Evolutionary conservation across 2,797 vertebrate species (phyloP), one percentile per base, ranked within the genome.

Genomic region (Sciurus vulgaris): DNA sequence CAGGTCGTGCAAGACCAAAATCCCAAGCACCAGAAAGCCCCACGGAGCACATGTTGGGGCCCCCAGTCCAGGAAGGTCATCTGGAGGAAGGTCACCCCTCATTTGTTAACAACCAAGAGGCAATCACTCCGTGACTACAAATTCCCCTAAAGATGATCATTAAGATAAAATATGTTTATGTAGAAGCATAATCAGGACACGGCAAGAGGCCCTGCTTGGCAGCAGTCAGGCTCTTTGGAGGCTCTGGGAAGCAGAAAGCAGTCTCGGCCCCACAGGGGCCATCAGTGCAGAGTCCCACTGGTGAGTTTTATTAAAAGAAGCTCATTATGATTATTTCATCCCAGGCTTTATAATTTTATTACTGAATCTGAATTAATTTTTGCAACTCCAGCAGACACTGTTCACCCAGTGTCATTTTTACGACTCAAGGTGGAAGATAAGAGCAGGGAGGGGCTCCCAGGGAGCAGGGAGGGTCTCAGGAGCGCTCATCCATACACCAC

Each of bases 231-330:
- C 83, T 91, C 90, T 78, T 69, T 12, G 5, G 56, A 89, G 77
- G 79, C 72, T 82, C 81, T 51, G 87, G 20, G 84, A 96, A 81
- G 70, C 86, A 93, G 82, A 87, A 33, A 35, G 86, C 86, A 38
- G 81, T 59, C 85, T 87, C 24, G 18, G 93, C 85, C 94, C 85
- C 94, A 3, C 0, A 12, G 95, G 96, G 73, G 47, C 96, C 73
- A 51, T 97, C 93, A 86, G 85, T 35, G n/a, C 51, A 33, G 89
- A 91, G 91, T 65, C 96, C 95, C 97, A 70, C 85, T 91, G 87
- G 95, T 69, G 93, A 76, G 88, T 89, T 94, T 97, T 95, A 97
- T 97, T 98, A 97, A 97, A 97, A 98, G 96, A 84, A 63, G 87
- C 96, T 95, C 96, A 85, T 97, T 94, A 96, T 12, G 77, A 85